Percentiles rank a stretch among this genome's conserved stretches.
These are phyloP conservation scores for Nomada goodeniana DNA, from an alignment of 2,888 invertebrate species.

Conservation along the genomic window DNA sequence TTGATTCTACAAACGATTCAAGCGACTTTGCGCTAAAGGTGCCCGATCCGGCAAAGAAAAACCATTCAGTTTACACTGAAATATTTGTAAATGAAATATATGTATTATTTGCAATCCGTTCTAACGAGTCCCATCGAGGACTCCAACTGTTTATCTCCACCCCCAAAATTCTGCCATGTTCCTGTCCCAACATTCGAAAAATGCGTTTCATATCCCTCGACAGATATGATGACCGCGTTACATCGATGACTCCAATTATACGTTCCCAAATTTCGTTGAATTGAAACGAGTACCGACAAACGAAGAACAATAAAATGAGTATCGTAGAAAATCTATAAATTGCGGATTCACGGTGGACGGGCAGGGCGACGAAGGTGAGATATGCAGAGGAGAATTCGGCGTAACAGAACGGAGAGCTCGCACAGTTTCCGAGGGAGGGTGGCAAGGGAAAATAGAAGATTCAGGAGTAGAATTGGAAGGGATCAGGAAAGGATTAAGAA, in stretches of 20 bases:
- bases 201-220: neutral
- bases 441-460: slow-evolving; percentile 59
- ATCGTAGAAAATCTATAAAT: slow-evolving; percentile 69
- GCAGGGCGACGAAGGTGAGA: slow-evolving; percentile 10
- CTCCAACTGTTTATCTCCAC: no score
- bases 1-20: slow-evolving; percentile 40
- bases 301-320: neutral
- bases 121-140: no score
- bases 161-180: no score
- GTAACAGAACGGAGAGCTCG: slow-evolving; percentile 31
- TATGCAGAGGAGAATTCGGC: slow-evolving; percentile 40
- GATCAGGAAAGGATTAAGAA: slow-evolving; percentile 63
- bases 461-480: slow-evolving; percentile 58
- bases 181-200: neutral
- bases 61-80: neutral
- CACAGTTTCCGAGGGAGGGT: slow-evolving; percentile 28
- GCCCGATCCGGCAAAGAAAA: slow-evolving; percentile 13
- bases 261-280: neutral
- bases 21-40: slow-evolving; percentile 3
- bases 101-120: neutral
- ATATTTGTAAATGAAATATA: neutral
- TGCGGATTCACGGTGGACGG: slow-evolving; percentile 46
- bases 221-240: no score
- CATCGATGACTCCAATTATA: neutral
- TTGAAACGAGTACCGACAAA: neutral